Evolutionary conservation across 2,888 invertebrate species (phyloP).

Genomic region (Latrodectus elegans): DNA sequence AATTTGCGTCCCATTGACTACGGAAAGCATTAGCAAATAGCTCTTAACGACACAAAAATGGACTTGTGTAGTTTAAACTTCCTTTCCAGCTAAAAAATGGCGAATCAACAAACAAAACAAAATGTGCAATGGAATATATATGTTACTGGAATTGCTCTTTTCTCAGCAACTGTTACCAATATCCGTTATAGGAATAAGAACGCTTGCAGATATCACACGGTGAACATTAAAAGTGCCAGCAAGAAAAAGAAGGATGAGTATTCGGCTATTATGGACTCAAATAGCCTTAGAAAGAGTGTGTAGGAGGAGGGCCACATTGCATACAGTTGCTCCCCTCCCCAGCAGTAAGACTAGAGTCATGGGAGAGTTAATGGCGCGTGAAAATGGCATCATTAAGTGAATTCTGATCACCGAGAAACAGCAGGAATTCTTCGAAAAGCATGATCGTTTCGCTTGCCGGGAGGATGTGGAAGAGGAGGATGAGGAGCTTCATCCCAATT

Average conservation of each 20-base stretch:
- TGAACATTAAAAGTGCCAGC: slow-evolving; percentile 56
- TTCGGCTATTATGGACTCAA: slow-evolving; percentile 60
- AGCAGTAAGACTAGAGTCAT: slow-evolving; percentile 33
- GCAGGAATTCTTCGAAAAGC: slow-evolving; percentile 61
- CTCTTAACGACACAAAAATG: slow-evolving; percentile 63
- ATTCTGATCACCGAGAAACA: slow-evolving; percentile 65
- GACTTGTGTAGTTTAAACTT: slow-evolving; percentile 30
- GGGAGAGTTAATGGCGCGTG: slow-evolving; percentile 40
- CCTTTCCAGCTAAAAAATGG: neutral
- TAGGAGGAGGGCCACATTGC: slow-evolving; percentile 20
- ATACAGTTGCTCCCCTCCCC: slow-evolving; percentile 9
- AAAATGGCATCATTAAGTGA: slow-evolving; percentile 69
- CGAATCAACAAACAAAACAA: neutral
- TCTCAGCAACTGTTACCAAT: slow-evolving; percentile 37
- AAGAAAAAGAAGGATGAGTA: slow-evolving; percentile 35
- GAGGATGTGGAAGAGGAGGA: slow-evolving; percentile 5
- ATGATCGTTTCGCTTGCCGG: slow-evolving; percentile 27
- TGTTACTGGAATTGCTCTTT: slow-evolving; percentile 15
- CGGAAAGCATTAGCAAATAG: slow-evolving; percentile 51
- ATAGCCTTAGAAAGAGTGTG: slow-evolving; percentile 41
- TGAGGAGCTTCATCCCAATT: slow-evolving; percentile 61
- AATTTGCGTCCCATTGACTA: slow-evolving; percentile 66
- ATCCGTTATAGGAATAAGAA: neutral
- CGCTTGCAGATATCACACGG: slow-evolving; percentile 21
- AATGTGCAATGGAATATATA: slow-evolving; percentile 36